Evolutionary conservation across 2,888 invertebrate species (phyloP).

Genomic region (Ectobius pallidus): DNA sequence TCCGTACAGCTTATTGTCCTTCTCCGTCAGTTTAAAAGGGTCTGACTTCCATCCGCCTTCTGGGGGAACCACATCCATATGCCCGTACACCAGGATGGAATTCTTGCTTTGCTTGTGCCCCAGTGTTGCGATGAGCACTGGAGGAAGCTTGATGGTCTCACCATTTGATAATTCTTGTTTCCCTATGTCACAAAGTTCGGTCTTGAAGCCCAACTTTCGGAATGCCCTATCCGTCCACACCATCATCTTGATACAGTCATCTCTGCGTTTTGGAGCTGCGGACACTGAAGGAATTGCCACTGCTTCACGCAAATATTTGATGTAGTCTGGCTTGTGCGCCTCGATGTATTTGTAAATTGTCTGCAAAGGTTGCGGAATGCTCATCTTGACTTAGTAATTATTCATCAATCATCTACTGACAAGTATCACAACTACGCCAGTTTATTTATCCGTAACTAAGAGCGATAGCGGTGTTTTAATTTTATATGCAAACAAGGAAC

Average conservation of each 20-base stretch:
- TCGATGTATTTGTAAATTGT: conserved; percentile 57
- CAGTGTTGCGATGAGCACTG: conserved; percentile 56
- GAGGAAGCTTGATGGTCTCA: conserved; percentile 55
- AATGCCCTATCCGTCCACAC: conserved; percentile 54
- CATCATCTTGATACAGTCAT: conserved; percentile 59
- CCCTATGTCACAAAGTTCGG: conserved; percentile 56
- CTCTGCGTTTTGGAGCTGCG: conserved; percentile 58
- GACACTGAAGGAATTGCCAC: conserved; percentile 65
- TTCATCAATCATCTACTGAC: too few species aligned
- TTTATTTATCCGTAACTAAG: too few species aligned
- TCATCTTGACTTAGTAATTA: neutral
- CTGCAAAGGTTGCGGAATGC: neutral
- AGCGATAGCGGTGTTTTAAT: too few species aligned
- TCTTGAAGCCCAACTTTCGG: conserved; percentile 52
- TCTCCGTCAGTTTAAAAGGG: conserved; percentile 63
- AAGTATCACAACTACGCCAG: too few species aligned
- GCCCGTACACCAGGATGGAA: conserved; percentile 65
- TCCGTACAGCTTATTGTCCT: conserved; percentile 63
- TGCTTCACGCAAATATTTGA: conserved; percentile 58
- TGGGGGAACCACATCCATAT: conserved; percentile 67
- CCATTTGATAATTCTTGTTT: conserved; percentile 55
- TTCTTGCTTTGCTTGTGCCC: conserved; percentile 61
- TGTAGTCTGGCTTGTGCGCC: conserved; percentile 55
- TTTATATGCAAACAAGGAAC: too few species aligned
- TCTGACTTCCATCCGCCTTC: conserved; percentile 65